phyloP scores from a whole-genome alignment of 1,140 invertebrate species.

The Phocides pigmalion region DNA sequence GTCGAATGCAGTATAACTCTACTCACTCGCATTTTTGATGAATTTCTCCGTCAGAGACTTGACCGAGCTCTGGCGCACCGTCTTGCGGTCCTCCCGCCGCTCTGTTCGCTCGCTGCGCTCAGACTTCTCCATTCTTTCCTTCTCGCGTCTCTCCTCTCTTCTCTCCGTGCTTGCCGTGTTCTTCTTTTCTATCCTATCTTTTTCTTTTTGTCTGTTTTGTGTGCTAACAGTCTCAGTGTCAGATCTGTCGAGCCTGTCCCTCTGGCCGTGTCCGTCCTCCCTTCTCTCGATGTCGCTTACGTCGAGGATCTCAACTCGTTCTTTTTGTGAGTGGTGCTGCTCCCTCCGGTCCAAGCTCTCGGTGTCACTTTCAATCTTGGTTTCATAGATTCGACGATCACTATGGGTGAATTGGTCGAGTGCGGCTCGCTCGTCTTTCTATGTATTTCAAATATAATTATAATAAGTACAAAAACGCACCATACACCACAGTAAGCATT shows the following conservation, averaged over 20 bases:
- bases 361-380: conserved; percentile 45
- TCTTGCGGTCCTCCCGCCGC: conserved; percentile 63
- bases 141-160: conserved; percentile 85
- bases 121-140: conserved; percentile 42
- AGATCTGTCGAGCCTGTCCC: conserved; percentile 17
- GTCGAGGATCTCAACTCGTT: conserved; percentile 12
- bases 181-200: conserved; percentile 81
- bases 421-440: conserved; percentile 71
- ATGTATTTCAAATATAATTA: background rate
- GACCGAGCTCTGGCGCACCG: conserved; percentile 87
- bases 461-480: too few relatives aligned
- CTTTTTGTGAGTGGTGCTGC: conserved; percentile 36
- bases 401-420: conserved; percentile 73
- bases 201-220: conserved; percentile 18
- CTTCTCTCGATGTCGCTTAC: conserved; percentile 14
- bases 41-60: conserved; percentile 90
- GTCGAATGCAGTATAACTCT: too few relatives aligned
- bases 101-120: conserved; percentile 46
- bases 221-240: conserved; percentile 14
- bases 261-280: conserved; percentile 18
- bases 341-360: conserved; percentile 43
- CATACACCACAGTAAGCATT: background rate
- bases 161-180: conserved; percentile 79
- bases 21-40: conserved; percentile 87
- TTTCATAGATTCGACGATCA: conserved; percentile 65